Conservation (phyloP, 2,888 invertebrate species). For the Papilio gigon region DNA sequence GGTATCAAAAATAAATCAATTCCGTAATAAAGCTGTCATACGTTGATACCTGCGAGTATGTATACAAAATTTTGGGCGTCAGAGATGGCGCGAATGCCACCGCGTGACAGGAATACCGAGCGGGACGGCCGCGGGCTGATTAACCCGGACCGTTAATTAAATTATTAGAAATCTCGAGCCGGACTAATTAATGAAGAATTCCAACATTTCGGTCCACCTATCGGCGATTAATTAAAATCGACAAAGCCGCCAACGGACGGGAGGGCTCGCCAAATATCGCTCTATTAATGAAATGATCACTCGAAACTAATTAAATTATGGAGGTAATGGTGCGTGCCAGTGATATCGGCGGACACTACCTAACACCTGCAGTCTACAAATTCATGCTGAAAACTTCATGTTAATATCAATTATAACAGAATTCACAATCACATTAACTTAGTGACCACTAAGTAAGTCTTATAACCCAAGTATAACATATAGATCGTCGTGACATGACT, state of each 20-base stretch:
- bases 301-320: conserved; percentile 82
- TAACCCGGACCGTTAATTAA: conserved; percentile 79
- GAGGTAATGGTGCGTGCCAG: conserved; percentile 79
- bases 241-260: conserved; percentile 76
- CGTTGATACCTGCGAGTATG: conserved; percentile 42
- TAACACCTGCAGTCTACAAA: conserved; percentile 45
- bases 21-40: conserved; percentile 3
- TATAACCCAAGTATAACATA: background rate
- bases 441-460: background rate
- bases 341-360: conserved; percentile 61
- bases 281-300: conserved; percentile 82
- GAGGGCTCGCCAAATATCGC: conserved; percentile 77
- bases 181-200: conserved; percentile 82
- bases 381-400: background rate
- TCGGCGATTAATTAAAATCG: conserved; percentile 81
- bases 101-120: conserved; percentile 72
- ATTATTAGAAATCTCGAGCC: conserved; percentile 81
- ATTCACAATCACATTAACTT: background rate
- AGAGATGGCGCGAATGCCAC: conserved; percentile 58
- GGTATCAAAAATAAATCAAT: conserved; percentile 6
- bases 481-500: too few relatives aligned
- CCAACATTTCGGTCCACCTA: conserved; percentile 81
- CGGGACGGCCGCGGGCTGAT: conserved; percentile 68
- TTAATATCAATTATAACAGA: background rate
- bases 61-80: conserved; percentile 40